These are phyloP conservation scores for Parotia lawesii DNA, from an alignment of 2,113 vertebrate genomes.

Conservation along the genomic window DNA sequence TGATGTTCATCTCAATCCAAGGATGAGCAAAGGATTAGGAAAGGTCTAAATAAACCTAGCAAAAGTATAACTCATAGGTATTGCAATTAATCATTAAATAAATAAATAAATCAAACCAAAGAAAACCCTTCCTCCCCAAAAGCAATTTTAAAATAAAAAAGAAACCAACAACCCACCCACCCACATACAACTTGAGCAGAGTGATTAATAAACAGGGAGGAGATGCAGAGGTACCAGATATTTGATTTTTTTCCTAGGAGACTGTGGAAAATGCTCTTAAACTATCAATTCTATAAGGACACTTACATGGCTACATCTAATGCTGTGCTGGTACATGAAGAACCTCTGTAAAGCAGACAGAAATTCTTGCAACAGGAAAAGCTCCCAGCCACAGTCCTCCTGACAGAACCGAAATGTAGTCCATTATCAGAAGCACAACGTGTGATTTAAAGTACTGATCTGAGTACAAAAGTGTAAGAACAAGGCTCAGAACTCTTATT, in stretches of 20 bases:
- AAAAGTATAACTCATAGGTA: neutral
- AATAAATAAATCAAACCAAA: neutral
- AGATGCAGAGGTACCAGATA: neutral
- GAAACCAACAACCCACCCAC: neutral
- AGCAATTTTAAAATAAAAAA: neutral
- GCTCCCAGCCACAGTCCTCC: neutral
- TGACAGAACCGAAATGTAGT: neutral
- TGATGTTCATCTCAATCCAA: neutral
- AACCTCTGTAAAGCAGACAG: neutral
- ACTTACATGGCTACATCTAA: neutral
- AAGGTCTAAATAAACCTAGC: neutral
- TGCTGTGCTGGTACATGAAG: neutral
- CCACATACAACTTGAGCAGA: neutral
- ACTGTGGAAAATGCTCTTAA: neutral
- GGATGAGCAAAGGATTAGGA: neutral
- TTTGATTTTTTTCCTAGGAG: neutral
- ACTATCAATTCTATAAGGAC: neutral
- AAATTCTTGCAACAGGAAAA: neutral
- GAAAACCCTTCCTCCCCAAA: neutral
- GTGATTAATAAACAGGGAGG: rapidly evolving
- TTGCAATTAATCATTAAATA: neutral
- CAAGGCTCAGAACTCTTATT: neutral
- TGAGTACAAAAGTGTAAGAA: neutral
- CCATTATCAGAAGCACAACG: rapidly evolving
- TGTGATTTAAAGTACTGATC: neutral